These are phyloP conservation scores for Murina feae DNA, from an alignment of 2,113 vertebrate genomes.

Conservation along the genomic window DNA sequence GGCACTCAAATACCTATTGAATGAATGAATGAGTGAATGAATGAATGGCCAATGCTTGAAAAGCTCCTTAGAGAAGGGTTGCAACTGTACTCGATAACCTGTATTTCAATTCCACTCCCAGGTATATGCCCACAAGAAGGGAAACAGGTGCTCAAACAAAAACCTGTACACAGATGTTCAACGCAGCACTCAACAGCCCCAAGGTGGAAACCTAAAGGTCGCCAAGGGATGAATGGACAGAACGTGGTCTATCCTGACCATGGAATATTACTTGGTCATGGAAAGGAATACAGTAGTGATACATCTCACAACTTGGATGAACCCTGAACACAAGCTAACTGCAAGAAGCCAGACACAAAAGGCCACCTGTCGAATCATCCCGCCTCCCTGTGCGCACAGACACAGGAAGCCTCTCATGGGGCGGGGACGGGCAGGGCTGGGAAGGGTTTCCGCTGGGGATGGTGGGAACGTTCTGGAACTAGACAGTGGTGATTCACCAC, in stretches of 20 bases:
- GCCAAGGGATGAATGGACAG: fast-evolving
- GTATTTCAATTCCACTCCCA: background rate
- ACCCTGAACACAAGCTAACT: background rate
- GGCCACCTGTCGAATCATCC: fast-evolving
- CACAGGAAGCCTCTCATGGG: background rate
- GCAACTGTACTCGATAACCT: background rate
- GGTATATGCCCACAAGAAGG: background rate
- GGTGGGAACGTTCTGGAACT: background rate
- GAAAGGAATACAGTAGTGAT: background rate
- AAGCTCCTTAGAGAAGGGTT: background rate
- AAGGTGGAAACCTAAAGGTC: background rate
- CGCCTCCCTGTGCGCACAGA: background rate
- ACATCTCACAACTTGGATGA: fast-evolving
- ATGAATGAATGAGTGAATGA: background rate
- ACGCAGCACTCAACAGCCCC: background rate
- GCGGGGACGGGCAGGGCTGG: no score
- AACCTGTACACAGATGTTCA: background rate
- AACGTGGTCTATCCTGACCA: fast-evolving
- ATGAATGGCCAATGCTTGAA: background rate
- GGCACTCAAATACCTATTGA: background rate
- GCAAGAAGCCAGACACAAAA: background rate
- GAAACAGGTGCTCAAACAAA: background rate
- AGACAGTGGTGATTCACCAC: no score
- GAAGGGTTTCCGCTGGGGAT: background rate
- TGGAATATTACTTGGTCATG: background rate